Evolutionary conservation across 2,888 invertebrate species (phyloP).

Genomic region (Epicampocera succincta): DNA sequence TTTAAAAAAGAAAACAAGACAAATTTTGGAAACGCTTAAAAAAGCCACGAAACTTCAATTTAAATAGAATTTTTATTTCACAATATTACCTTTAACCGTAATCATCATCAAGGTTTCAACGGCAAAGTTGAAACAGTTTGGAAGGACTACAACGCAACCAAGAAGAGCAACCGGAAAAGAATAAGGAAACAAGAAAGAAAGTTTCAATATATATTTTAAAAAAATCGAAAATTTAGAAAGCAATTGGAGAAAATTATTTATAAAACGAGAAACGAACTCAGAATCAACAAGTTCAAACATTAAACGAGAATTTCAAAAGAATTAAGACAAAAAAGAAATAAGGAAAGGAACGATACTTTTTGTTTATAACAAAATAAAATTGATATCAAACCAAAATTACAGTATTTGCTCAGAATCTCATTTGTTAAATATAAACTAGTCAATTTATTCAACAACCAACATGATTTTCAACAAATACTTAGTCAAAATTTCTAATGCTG

Average conservation of each 20-base stretch:
- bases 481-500: conserved; percentile 79
- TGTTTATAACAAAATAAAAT: not conserved
- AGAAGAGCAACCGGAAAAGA: not conserved
- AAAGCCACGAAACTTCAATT: conserved; percentile 28
- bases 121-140: conserved; percentile 36
- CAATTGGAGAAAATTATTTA: not conserved
- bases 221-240: not conserved
- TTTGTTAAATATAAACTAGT: conserved; percentile 49
- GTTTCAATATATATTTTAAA: not conserved
- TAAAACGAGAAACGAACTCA: conserved; percentile 17
- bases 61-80: conserved; percentile 34
- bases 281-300: conserved; percentile 3
- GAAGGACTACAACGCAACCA: not conserved
- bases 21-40: conserved; percentile 16
- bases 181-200: not conserved
- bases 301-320: conserved; percentile 1
- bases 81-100: not conserved
- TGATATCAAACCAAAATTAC: not conserved
- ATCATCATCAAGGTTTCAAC: conserved; percentile 30
- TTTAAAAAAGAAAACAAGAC: not conserved
- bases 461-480: conserved; percentile 81
- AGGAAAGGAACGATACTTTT: not conserved
- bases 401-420: conserved; percentile 11
- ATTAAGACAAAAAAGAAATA: not conserved
- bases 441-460: conserved; percentile 63